Base-by-base conservation (phyloP, 2,797 vertebrate genomes). In the Anguilla pacifica region DNA sequence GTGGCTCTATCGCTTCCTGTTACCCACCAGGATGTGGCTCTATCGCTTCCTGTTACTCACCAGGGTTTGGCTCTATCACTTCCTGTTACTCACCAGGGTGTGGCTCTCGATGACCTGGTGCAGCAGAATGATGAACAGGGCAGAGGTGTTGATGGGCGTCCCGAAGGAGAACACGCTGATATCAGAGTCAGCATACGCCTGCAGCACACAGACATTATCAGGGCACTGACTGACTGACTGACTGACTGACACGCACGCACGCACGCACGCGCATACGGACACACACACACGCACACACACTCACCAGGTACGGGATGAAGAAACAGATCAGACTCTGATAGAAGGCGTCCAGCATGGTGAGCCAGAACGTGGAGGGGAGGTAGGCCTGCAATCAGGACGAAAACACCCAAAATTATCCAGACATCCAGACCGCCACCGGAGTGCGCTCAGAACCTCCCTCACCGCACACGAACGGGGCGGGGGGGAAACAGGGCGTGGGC, bases 261-360 rank as follows among this genome's bases (percentile, higher is more conserved):
- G n/a, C 61, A 67, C 61, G 9, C n/a, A 67, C 1, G 25, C 1
- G 25, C 64, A 67, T 15, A n/a, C 64, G 6, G 5, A 7, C 64
- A 28, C 64, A 67, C 64, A 64, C 59, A 64, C 59, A 25, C 59
- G 22, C 59, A 25, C 59, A 11, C 88, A 46, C 88, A 97, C 98
- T 99, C 93, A 99, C 98, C 89, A 96, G 97, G 87, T 98, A 99
- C 92, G 98, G 98, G 91, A 99, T 92, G 43, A 98, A 98, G 94
- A 99, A 99, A 93, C 98, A 99, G 89, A 97, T 51, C 0, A 99
- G 91, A 89, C 98, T 99, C 93, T 99, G 98, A 92, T 99, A 99
- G 91, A 99, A 97, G 0, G 97, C 98, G 91, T 99, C 98, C 91
- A 98, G 72, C 89, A 99, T 92, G 53, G 96, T 98, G 86, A 98